A percentile compares a stretch with the other conserved stretches of the same genome.
These are phyloP conservation scores for Heliornis fulica DNA, from an alignment of 2,113 vertebrate genomes.

Conservation along the genomic window DNA sequence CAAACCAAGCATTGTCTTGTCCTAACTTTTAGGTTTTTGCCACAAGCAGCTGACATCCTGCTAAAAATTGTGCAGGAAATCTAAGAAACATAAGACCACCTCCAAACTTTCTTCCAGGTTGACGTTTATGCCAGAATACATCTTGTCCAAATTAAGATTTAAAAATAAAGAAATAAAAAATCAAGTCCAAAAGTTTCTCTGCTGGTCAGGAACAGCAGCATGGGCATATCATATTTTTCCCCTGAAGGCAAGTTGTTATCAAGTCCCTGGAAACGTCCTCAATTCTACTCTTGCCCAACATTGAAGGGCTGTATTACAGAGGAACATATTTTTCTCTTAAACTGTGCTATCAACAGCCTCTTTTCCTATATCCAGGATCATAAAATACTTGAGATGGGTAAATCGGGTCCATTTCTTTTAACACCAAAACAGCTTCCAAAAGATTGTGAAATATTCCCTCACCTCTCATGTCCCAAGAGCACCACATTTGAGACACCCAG, in stretches of 20 bases:
- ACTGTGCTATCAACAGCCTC: neutral
- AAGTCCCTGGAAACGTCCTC: neutral
- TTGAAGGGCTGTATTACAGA: neutral
- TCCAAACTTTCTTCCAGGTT: neutral
- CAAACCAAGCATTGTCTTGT: neutral
- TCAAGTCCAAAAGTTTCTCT: neutral
- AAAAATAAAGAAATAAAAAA: neutral
- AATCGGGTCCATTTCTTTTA: neutral
- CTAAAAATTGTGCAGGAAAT: neutral
- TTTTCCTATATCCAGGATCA: neutral
- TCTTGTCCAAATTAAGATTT: neutral
- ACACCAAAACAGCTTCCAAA: neutral
- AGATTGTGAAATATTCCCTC: neutral
- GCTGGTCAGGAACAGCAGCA: neutral
- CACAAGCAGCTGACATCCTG: neutral
- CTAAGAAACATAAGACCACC: neutral
- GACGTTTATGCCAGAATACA: neutral
- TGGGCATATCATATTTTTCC: neutral
- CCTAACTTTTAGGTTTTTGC: neutral
- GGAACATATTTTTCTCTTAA: neutral
- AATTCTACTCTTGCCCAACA: neutral
- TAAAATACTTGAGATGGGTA: neutral
- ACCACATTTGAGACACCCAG: accelerated
- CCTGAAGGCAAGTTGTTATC: neutral
- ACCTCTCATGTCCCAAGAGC: neutral